Base-by-base conservation (phyloP, 2,888 invertebrate species). In the Eremobia ochroleuca region DNA sequence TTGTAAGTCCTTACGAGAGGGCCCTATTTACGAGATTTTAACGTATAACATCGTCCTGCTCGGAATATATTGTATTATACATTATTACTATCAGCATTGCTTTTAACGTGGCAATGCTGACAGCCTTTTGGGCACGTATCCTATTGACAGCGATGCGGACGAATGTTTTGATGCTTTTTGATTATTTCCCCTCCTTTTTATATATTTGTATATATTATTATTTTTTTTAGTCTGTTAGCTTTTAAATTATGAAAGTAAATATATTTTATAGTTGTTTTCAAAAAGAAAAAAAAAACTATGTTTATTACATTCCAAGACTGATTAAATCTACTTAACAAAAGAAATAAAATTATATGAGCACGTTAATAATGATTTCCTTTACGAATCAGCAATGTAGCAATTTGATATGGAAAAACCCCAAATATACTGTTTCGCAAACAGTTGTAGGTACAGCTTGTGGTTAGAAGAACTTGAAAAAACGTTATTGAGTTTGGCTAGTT, bases 331-430 rank as follows among this genome's bases (percentile, higher is more conserved):
- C 40, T 31, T 66, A 31, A 59, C 31, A 59, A 55, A 77, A 46
- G 43, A 77, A 2, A 76, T 77, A 68, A 21, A 55, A 11, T n/a
- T 46, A 1, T 31, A 34, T 28, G 40, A 73, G 52, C 28, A 77
- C 59, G 37, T 73, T 61, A 49, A 28, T 79, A 65, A 75, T 74
- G 2, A 79, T 67, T 79, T 79, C 67, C 67, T 68, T 46, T 52
- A 15, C 28, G n/a, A 49, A 72, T 52, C 31, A 28, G 21, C 28
- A 66, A 21, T 79, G 55, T 52, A 34, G 79, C 49, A 79, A 79
- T 40, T 49, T 58, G 21, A 21, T 49, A 37, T 43, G 79, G 79
- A 65, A 79, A 74, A 74, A 25, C 34, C 79, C 79, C 34, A 65
- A 68, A 68, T 77, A 25, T 4, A 49, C 18, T 68, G 40, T 79